phyloP scores from a whole-genome alignment of 2,797 vertebrate species.

The Novumbra hubbsi region DNA sequence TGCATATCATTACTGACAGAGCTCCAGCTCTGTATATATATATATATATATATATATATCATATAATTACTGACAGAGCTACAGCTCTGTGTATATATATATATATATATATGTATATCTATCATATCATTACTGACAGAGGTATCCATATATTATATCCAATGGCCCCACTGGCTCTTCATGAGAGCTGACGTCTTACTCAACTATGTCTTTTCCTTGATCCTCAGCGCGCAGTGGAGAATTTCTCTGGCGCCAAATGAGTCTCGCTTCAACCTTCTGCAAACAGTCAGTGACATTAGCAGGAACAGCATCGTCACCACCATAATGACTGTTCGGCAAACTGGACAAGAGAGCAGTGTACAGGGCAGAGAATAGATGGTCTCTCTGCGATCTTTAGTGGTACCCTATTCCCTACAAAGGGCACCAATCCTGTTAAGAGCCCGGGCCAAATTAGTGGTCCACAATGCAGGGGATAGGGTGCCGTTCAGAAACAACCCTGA shows the following conservation, averaged over 20 bases:
- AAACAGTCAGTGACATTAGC: slow-evolving; percentile 15
- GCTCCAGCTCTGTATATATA: slow-evolving; percentile 38
- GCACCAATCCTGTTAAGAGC: not conserved
- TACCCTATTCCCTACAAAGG: not conserved
- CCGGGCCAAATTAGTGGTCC: not conserved
- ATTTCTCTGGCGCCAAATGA: slow-evolving; percentile 32
- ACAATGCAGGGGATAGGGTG: not conserved
- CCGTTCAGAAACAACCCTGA: not conserved
- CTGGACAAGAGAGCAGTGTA: not conserved
- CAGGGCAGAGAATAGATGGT: not conserved
- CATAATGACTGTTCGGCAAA: not conserved
- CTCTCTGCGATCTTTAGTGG: not conserved
- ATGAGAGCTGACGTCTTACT: slow-evolving; percentile 53
- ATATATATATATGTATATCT: too few species aligned
- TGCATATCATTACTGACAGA: slow-evolving; percentile 74
- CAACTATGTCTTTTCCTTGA: slow-evolving; percentile 54
- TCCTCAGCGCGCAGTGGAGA: slow-evolving; percentile 36
- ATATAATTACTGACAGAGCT: slow-evolving; percentile 76
- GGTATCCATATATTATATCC: slow-evolving; percentile 81
- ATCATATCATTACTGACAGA: slow-evolving; percentile 74
- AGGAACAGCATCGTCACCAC: not conserved
- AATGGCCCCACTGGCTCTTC: slow-evolving; percentile 41
- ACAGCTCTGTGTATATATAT: too few species aligned
- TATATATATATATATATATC: too few species aligned
- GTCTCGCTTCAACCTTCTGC: slow-evolving; percentile 51